Conservation (phyloP, 2,113 vertebrate species). For the Caracal caracal region DNA sequence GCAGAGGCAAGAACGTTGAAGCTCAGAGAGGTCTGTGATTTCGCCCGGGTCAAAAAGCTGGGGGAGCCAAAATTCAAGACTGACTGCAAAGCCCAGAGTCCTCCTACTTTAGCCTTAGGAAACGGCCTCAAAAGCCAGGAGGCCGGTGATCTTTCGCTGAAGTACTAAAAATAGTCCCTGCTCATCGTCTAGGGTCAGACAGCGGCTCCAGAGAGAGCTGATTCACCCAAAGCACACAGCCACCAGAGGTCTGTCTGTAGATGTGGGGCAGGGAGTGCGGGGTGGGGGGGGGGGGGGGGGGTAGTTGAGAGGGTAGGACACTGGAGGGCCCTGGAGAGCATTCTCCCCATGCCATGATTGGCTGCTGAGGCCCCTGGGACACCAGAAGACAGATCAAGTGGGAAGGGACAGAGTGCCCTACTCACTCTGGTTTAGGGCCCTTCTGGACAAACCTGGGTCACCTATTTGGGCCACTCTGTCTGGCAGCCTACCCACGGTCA, state of each 20-base stretch:
- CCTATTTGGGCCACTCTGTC: neutral
- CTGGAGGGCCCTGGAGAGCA: no score
- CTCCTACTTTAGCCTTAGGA: neutral
- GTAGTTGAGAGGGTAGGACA: no score
- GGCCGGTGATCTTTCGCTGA: neutral
- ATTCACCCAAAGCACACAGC: neutral
- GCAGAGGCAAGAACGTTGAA: neutral
- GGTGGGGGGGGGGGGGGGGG: no score
- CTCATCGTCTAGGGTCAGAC: neutral
- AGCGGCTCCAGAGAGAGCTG: neutral
- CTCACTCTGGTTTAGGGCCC: neutral
- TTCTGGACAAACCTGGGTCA: neutral
- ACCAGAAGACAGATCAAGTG: neutral
- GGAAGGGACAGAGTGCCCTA: neutral
- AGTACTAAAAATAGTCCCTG: fast-evolving
- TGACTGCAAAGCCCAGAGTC: neutral
- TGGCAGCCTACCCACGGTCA: neutral
- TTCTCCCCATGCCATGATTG: neutral
- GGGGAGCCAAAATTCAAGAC: neutral
- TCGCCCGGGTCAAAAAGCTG: no score
- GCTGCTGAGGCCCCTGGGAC: neutral
- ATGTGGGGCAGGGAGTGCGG: neutral
- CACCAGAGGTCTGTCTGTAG: neutral
- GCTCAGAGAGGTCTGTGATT: neutral
- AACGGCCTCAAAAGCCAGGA: neutral